A percentile compares a stretch with the other conserved stretches of the same genome.
These are phyloP conservation scores for Drosophila subquinaria DNA, from an alignment of 2,888 invertebrate species.

Conservation along the genomic window DNA sequence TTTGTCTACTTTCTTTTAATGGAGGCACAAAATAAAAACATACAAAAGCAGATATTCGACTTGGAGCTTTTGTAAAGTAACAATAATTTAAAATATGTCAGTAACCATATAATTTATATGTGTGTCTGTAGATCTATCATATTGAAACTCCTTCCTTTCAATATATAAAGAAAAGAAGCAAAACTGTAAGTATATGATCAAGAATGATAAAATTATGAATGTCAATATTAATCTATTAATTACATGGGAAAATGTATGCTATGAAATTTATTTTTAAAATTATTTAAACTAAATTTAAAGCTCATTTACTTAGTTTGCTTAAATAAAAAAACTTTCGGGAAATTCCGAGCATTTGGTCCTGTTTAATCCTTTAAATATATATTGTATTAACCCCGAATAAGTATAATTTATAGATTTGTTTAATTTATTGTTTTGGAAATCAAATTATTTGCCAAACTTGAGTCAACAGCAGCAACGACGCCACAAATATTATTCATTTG, in stretches of 20 bases:
- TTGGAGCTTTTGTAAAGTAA: neutral
- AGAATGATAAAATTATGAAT: too few species aligned
- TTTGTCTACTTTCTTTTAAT: constrained; percentile 72
- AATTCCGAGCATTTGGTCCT: constrained; percentile 16
- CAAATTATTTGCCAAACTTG: constrained; percentile 81
- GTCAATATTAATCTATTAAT: neutral
- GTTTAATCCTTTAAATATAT: constrained; percentile 61
- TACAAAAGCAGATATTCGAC: neutral
- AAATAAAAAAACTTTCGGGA: constrained; percentile 3
- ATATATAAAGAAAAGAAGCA: neutral
- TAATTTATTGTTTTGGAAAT: constrained; percentile 75
- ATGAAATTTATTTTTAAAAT: neutral
- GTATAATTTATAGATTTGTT: constrained; percentile 74
- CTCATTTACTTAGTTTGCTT: neutral
- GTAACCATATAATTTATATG: neutral
- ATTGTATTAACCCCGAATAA: constrained; percentile 64
- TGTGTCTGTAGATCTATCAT: neutral
- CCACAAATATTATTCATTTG: constrained; percentile 72
- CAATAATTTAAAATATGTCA: neutral
- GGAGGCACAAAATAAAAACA: constrained; percentile 25
- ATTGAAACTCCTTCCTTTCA: too few species aligned
- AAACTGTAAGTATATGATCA: neutral
- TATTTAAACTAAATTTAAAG: neutral
- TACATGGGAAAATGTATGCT: neutral
- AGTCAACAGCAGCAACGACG: constrained; percentile 78